Percentiles rank a stretch among this genome's conserved stretches.
Evolutionary conservation across 2,888 invertebrate species (phyloP).

Genomic region (Toxonevra muliebris): DNA sequence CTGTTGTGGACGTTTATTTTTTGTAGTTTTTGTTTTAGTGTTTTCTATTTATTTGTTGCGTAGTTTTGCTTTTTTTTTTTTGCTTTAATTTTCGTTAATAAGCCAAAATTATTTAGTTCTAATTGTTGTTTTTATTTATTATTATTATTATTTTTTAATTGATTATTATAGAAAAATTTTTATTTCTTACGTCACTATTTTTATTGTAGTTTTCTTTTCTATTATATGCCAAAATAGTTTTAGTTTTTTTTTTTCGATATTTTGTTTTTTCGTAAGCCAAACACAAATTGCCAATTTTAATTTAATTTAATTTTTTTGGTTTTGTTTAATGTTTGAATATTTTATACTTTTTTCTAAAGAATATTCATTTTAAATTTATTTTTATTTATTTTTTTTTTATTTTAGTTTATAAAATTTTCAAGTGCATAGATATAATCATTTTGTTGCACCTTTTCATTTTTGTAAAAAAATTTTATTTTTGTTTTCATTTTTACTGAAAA

Average conservation of each 20-base stretch:
- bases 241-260: conserved; percentile 31
- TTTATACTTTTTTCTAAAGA: conserved; percentile 11
- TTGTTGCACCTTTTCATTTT: conserved; percentile 33
- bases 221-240: conserved; percentile 41
- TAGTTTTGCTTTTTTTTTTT: conserved; percentile 29
- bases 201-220: conserved; percentile 41
- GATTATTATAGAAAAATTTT: conserved; percentile 18
- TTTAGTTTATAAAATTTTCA: conserved; percentile 32
- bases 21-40: conserved; percentile 45
- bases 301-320: conserved; percentile 17
- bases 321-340: conserved; percentile 22
- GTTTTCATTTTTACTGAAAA: conserved; percentile 6
- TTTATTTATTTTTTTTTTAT: conserved; percentile 12
- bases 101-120: conserved; percentile 34
- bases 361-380: conserved; percentile 16
- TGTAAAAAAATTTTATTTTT: conserved; percentile 7
- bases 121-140: conserved; percentile 20
- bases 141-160: conserved; percentile 16
- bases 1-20: conserved; percentile 3
- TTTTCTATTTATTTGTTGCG: conserved; percentile 23
- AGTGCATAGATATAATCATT: conserved; percentile 29
- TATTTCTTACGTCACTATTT: conserved; percentile 28
- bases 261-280: conserved; percentile 25
- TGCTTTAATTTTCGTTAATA: conserved; percentile 24
- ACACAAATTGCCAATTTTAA: conserved; percentile 29